These are phyloP conservation scores for Tiphia femorata DNA, from an alignment of 2,888 invertebrate species.

Conservation along the genomic window DNA sequence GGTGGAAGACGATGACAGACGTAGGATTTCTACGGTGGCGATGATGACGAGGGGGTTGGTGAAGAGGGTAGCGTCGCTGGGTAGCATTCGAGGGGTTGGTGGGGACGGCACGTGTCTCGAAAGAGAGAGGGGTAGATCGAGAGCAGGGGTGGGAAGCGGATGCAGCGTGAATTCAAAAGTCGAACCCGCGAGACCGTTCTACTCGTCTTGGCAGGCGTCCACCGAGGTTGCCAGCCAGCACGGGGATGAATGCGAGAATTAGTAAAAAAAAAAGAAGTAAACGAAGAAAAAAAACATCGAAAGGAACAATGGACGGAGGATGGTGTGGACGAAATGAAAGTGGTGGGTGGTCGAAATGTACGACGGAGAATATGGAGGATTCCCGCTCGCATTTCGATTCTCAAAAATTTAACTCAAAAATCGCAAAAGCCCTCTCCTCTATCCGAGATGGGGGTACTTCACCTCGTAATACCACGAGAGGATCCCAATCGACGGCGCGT, in stretches of 20 bases:
- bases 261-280: constrained; percentile 10
- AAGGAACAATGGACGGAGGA: not conserved
- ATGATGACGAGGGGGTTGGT: not conserved
- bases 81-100: too few species aligned
- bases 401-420: not conserved
- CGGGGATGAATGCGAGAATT: constrained; percentile 9
- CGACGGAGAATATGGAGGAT: not conserved
- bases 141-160: not conserved
- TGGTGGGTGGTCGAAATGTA: not conserved
- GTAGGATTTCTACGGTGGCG: not conserved
- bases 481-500: too few species aligned
- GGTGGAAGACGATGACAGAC: not conserved
- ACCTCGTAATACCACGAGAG: too few species aligned
- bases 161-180: constrained; percentile 9
- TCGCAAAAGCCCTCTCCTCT: not conserved
- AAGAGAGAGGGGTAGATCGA: not conserved
- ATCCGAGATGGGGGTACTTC: too few species aligned
- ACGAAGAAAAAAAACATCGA: constrained; percentile 2
- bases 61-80: too few species aligned
- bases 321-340: not conserved
- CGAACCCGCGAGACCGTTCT: constrained; percentile 1
- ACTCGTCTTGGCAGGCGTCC: constrained; percentile 9
- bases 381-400: too few species aligned
- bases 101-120: too few species aligned
- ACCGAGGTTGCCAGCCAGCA: constrained; percentile 1